These are phyloP conservation scores for Acipenser oxyrinchus DNA, from an alignment of 2,797 vertebrate species.

Conservation along the genomic window DNA sequence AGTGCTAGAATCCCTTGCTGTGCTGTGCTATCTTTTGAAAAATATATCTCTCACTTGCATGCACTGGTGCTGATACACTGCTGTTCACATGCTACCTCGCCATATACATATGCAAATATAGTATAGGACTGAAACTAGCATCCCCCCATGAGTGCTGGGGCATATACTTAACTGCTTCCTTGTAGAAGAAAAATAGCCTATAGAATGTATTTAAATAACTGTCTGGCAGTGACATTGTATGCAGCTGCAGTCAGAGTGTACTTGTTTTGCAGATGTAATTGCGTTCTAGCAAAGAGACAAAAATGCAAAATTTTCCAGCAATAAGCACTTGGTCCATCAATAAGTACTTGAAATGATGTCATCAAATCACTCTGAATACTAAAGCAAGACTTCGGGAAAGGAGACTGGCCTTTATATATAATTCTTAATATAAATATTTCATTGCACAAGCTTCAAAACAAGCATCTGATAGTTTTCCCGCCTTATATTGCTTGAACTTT, in stretches of 20 bases:
- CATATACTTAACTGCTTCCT: constrained; percentile 34
- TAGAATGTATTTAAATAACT: constrained; percentile 16
- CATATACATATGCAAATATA: constrained; percentile 67
- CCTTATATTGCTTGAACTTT: no score
- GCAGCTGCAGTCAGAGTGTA: not conserved
- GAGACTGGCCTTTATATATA: constrained; percentile 13
- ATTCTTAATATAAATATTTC: constrained; percentile 19
- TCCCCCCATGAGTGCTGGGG: constrained; percentile 20
- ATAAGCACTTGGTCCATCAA: constrained; percentile 8
- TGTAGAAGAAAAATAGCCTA: constrained; percentile 25
- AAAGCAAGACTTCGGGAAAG: constrained; percentile 13
- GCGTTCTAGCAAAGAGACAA: constrained; percentile 5
- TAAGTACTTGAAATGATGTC: constrained; percentile 8
- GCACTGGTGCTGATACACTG: constrained; percentile 3
- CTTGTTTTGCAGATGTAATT: not conserved
- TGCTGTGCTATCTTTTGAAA: not conserved
- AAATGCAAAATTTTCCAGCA: constrained; percentile 4
- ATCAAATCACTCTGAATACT: constrained; percentile 10
- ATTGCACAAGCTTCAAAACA: constrained; percentile 11
- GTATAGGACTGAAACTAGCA: constrained; percentile 6
- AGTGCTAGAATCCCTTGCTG: not conserved
- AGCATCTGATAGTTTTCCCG: no score
- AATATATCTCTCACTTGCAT: no score
- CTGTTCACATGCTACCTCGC: constrained; percentile 56
- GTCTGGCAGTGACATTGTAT: constrained; percentile 8